Conservation (phyloP, 1,140 invertebrate species). For the Tetramorium simillimum region DNA sequence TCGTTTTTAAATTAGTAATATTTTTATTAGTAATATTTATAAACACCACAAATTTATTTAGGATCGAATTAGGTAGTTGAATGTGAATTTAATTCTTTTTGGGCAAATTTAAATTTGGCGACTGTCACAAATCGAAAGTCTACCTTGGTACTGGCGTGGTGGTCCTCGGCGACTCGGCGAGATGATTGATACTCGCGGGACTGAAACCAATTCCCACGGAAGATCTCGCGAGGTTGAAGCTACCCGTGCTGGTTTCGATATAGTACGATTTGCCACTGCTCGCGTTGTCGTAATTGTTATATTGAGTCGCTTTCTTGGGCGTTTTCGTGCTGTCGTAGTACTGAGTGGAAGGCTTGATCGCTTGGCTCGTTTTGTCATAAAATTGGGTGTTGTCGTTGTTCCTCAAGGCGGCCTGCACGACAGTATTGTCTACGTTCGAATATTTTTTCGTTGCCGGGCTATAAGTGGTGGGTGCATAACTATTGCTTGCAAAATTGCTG, state of each 20-base stretch:
- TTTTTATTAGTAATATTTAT: neutral
- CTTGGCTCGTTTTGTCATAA: conserved; percentile 73
- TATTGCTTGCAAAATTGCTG: conserved; percentile 84
- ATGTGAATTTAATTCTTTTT: neutral
- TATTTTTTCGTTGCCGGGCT: conserved; percentile 81
- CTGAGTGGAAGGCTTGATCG: conserved; percentile 73
- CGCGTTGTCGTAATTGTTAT: conserved; percentile 78
- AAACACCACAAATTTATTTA: neutral
- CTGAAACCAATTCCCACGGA: conserved; percentile 82
- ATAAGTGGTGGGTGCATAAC: conserved; percentile 85
- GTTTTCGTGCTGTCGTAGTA: conserved; percentile 79
- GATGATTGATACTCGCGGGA: conserved; percentile 83
- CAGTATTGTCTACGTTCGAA: conserved; percentile 53
- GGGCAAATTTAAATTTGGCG: neutral
- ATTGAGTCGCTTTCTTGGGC: conserved; percentile 80
- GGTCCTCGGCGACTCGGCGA: conserved; percentile 81
- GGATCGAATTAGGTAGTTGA: neutral
- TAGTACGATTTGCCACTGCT: conserved; percentile 77
- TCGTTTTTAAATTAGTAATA: neutral
- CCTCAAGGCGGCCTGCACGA: conserved; percentile 46
- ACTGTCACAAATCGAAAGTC: neutral
- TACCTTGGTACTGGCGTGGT: conserved; percentile 82
- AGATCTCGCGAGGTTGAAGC: conserved; percentile 79
- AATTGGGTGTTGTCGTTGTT: conserved; percentile 73
- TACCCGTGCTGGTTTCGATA: conserved; percentile 77